Conservation (phyloP, 2,797 vertebrate species). For the Ciconia nigra region DNA sequence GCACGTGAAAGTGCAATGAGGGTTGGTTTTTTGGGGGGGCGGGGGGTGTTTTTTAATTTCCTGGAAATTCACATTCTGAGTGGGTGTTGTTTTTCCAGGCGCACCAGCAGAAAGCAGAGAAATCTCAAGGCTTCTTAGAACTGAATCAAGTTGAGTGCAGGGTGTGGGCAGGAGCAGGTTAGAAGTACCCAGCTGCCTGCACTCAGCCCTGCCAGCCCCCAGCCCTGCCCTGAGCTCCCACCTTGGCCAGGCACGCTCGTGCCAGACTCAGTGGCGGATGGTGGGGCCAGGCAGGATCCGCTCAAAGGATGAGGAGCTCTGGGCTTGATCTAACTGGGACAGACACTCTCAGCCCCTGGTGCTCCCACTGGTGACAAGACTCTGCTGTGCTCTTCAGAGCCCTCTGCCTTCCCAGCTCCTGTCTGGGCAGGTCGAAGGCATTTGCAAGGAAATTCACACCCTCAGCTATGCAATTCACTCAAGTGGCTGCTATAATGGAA, state of each 20-base stretch:
- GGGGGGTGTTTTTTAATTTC: neutral
- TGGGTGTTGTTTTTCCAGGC: neutral
- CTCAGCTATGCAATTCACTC: neutral
- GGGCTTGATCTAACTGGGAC: neutral
- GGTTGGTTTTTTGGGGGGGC: neutral
- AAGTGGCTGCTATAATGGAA: neutral
- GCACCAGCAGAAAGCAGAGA: neutral
- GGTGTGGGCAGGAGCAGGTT: neutral
- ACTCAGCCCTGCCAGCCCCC: neutral
- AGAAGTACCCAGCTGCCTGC: neutral
- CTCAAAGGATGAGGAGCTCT: neutral
- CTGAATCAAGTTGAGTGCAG: accelerated
- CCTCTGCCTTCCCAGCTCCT: neutral
- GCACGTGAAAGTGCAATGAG: neutral
- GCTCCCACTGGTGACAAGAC: neutral
- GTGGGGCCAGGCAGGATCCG: neutral
- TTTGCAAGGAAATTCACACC: neutral
- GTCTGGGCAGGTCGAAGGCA: neutral
- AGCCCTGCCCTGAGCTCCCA: neutral
- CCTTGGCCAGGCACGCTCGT: neutral
- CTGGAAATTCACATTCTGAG: neutral
- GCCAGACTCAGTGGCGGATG: accelerated
- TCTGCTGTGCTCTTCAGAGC: neutral
- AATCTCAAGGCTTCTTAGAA: neutral
- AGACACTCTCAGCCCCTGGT: neutral